Base-by-base conservation (phyloP, 2,797 vertebrate genomes). In the Macrochelys suwanniensis region DNA sequence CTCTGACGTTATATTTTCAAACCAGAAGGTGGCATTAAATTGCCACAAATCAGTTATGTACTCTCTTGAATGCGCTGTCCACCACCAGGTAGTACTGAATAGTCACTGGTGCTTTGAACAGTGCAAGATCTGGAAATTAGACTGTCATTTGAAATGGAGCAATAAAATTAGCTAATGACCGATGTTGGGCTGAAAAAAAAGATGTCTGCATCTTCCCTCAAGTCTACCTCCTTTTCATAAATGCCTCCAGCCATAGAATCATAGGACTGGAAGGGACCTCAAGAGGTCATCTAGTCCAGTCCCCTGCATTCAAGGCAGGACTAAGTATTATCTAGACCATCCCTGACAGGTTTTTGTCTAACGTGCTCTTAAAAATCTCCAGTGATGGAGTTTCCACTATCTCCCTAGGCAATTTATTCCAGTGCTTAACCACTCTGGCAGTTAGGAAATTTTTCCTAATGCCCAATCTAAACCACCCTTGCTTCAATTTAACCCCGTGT, bases 11-110 rank as follows among this genome's bases (percentile, higher is more conserved):
- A 45, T 4, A 81, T 15, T 23, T 82, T 7, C 1, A 47, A 17
- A 57, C 84, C 97, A 96, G 96, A 61, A 97, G 97, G 83, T 98
- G 97, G 96, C 96, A 94, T 7, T 81, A 54, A 76, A 91, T 11
- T 16, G 88, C 92, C 89, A 92, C 88, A 91, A 59, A 97, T 92
- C 53, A 6, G 54, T n/a, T 74, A 26, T 28, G 28, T 9, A 16
- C 0, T 16, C 2, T 45, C 28, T 10, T 5, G 19, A 37, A 5
- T 1, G 5, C 0, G 61, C 88, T 53, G 82, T 59, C 37, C 50
- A 47, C 13, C 31, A 6, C 21, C 65, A 12, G 2, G 4, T 3
- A 11, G 37, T 54, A 45, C 11, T 5, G 33, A 47, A 68, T 17
- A 54, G 17, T 42, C 37, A 28, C 1, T 19, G 1, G 15, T 23